These are phyloP conservation scores for Helogale parvula DNA, from an alignment of 2,113 vertebrate genomes.

Conservation along the genomic window DNA sequence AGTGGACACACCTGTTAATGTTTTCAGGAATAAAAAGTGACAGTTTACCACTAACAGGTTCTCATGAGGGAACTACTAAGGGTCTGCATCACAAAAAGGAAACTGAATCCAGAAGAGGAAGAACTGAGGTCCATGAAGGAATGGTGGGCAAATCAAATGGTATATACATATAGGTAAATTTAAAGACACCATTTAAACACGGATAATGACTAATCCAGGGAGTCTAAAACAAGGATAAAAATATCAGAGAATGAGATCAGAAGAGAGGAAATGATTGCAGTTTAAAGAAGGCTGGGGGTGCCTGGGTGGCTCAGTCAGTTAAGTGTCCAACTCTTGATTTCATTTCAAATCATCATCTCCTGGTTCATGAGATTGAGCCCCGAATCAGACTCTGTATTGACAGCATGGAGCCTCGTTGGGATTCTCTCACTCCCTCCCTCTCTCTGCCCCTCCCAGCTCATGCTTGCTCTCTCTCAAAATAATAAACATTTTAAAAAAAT, in stretches of 20 bases:
- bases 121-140: not conserved
- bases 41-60: not conserved
- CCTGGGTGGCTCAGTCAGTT: too few species aligned
- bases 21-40: not conserved
- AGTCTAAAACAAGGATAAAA: not conserved
- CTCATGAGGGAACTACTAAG: not conserved
- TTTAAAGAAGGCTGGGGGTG: not conserved
- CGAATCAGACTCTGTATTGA: too few species aligned
- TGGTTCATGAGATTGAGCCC: too few species aligned
- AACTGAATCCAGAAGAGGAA: slow-evolving; percentile 24
- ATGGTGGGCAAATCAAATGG: not conserved
- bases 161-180: not conserved
- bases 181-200: not conserved
- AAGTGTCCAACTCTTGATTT: too few species aligned
- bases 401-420: too few species aligned
- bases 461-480: too few species aligned
- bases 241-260: not conserved
- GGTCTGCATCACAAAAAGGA: not conserved
- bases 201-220: not conserved
- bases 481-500: too few species aligned
- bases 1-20: not conserved
- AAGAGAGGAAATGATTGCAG: not conserved
- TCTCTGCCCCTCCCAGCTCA: too few species aligned
- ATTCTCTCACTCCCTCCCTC: too few species aligned
- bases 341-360: too few species aligned